Evolutionary conservation across 2,113 vertebrate genomes (phyloP).

Genomic region (Chauna torquata): DNA sequence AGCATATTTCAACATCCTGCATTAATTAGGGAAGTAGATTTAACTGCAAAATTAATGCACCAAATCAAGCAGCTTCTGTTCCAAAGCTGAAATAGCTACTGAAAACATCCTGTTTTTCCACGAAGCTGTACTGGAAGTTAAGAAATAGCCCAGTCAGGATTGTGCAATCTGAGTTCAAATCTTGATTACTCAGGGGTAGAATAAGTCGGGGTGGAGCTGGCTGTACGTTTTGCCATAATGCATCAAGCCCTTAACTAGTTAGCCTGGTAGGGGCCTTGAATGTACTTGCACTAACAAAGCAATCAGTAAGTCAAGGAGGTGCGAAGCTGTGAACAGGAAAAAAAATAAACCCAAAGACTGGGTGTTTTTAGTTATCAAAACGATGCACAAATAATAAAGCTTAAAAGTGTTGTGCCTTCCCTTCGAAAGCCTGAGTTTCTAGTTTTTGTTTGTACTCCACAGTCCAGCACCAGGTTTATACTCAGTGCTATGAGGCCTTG

Average conservation of each 20-base stretch:
- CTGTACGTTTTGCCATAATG: neutral
- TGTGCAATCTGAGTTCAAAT: slow-evolving; percentile 22
- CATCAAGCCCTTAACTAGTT: neutral
- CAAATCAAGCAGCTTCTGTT: neutral
- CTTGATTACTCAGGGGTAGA: neutral
- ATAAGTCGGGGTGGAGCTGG: neutral
- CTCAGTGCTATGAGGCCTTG: fast-evolving
- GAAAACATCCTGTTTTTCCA: slow-evolving; percentile 1
- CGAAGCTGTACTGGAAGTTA: neutral
- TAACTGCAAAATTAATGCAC: slow-evolving; percentile 8
- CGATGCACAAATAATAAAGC: too few species aligned
- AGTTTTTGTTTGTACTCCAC: neutral
- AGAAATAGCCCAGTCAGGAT: slow-evolving; percentile 6
- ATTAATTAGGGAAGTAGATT: neutral
- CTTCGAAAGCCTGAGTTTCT: neutral
- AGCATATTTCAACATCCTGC: neutral
- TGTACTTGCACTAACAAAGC: neutral
- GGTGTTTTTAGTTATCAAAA: neutral
- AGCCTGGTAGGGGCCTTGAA: neutral
- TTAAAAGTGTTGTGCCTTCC: neutral
- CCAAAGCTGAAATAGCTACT: neutral
- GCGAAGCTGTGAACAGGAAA: neutral
- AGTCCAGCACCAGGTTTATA: neutral
- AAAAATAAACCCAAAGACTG: neutral
- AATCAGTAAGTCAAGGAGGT: neutral